Evolutionary conservation across 1,140 invertebrate genomes (phyloP).

Genomic region (Spodoptera litura): DNA sequence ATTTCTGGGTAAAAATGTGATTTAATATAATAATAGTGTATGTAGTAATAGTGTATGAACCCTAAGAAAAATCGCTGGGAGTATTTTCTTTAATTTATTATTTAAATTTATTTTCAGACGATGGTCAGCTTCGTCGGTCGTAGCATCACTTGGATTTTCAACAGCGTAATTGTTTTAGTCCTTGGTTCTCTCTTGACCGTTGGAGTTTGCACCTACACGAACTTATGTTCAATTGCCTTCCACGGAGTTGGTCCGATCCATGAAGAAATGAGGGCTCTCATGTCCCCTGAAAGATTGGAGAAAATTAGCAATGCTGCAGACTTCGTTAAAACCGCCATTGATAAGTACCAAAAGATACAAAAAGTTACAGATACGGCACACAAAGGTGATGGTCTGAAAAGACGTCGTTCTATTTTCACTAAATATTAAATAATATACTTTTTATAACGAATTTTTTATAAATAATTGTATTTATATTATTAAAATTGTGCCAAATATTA

Average conservation of each 20-base stretch:
- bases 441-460: not conserved
- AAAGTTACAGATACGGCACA: conserved; percentile 58
- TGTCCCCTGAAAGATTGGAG: conserved; percentile 84
- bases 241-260: conserved; percentile 83
- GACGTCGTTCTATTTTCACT: conserved; percentile 59
- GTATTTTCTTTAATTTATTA: not conserved
- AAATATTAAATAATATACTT: conserved; percentile 25
- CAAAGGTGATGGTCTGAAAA: conserved; percentile 50
- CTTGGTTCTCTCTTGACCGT: conserved; percentile 87
- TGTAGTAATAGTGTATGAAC: too few relatives aligned
- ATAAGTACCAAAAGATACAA: conserved; percentile 88
- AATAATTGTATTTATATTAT: not conserved
- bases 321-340: conserved; percentile 88
- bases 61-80: too few relatives aligned
- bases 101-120: conserved; percentile 63
- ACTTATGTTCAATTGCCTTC: conserved; percentile 88
- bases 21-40: too few relatives aligned
- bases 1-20: too few relatives aligned
- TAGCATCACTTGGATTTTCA: conserved; percentile 70
- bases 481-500: conserved; percentile 2
- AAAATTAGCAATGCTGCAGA: conserved; percentile 87
- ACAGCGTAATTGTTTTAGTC: conserved; percentile 85
- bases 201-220: conserved; percentile 88
- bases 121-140: conserved; percentile 73
- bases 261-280: conserved; percentile 81